phyloP scores from a whole-genome alignment of 92 coral and sea anemone species.

The Umimayanthus chanpuru region DNA sequence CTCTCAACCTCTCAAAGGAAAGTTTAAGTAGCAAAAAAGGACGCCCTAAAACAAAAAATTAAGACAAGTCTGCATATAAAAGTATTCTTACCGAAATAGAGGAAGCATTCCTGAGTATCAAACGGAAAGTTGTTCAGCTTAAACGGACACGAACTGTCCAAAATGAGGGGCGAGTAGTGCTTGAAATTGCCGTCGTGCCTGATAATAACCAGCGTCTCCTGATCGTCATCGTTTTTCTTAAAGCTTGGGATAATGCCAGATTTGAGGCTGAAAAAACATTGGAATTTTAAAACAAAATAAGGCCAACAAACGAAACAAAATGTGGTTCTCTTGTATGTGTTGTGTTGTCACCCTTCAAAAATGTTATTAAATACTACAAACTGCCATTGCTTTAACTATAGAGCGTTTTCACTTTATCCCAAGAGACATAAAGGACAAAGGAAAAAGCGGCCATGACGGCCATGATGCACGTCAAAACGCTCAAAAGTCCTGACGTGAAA shows the following conservation, averaged over 20 bases:
- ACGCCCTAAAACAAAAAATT: not conserved
- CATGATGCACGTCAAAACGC: too few relatives aligned
- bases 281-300: not conserved
- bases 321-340: too few relatives aligned
- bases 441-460: too few relatives aligned
- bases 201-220: not conserved
- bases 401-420: too few relatives aligned
- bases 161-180: not conserved
- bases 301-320: not conserved
- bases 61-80: not conserved
- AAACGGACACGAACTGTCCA: conserved; percentile 8
- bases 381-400: too few relatives aligned
- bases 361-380: too few relatives aligned
- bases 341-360: too few relatives aligned
- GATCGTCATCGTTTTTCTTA: not conserved
- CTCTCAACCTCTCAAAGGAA: too few relatives aligned
- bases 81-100: not conserved
- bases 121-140: conserved; percentile 15
- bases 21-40: too few relatives aligned
- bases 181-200: conserved; percentile 21
- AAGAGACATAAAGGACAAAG: too few relatives aligned
- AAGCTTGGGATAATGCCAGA: conserved; percentile 15
- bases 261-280: conserved; percentile 12
- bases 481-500: too few relatives aligned
- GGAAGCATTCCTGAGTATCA: conserved; percentile 11